These are phyloP conservation scores for Isotomurus palustris DNA, from an alignment of 2,888 invertebrate genomes.

Conservation along the genomic window DNA sequence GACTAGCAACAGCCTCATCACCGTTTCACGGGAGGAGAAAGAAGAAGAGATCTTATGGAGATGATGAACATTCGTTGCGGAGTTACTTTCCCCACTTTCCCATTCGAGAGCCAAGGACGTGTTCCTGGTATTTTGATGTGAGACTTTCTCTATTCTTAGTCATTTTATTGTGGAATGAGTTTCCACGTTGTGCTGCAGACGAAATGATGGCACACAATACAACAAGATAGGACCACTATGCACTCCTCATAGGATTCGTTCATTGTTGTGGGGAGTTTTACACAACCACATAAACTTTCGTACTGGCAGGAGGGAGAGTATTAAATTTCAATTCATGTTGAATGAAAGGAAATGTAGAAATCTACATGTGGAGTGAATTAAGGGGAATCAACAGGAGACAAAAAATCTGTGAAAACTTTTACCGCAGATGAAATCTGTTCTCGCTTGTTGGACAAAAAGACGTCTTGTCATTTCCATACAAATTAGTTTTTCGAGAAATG, in stretches of 20 bases:
- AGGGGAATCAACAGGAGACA: not conserved
- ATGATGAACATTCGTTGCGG: not conserved
- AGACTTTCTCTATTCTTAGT: slow-evolving; percentile 5
- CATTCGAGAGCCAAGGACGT: slow-evolving; percentile 17
- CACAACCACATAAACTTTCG: too few relatives aligned
- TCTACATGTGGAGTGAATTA: not conserved
- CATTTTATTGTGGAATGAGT: not conserved
- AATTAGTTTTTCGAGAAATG: not conserved
- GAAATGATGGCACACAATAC: too few relatives aligned
- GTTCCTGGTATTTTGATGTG: slow-evolving; percentile 40
- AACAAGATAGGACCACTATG: too few relatives aligned
- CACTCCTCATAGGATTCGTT: too few relatives aligned
- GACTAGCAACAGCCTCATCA: slow-evolving; percentile 17
- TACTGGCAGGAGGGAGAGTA: too few relatives aligned
- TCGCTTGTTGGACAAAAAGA: too few relatives aligned
- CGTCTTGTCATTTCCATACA: slow-evolving; percentile 1
- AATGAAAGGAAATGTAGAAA: too few relatives aligned
- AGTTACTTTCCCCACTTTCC: slow-evolving; percentile 13
- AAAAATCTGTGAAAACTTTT: too few relatives aligned
- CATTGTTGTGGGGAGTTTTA: too few relatives aligned
- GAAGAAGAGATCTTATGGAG: not conserved
- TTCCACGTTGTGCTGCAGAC: too few relatives aligned
- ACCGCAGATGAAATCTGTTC: too few relatives aligned
- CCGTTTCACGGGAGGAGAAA: not conserved
- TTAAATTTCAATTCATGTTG: too few relatives aligned